A percentile compares a stretch with the other conserved stretches of the same genome.
Evolutionary conservation across 2,113 vertebrate species (phyloP).

Genomic region (Myrmecobius fasciatus): DNA sequence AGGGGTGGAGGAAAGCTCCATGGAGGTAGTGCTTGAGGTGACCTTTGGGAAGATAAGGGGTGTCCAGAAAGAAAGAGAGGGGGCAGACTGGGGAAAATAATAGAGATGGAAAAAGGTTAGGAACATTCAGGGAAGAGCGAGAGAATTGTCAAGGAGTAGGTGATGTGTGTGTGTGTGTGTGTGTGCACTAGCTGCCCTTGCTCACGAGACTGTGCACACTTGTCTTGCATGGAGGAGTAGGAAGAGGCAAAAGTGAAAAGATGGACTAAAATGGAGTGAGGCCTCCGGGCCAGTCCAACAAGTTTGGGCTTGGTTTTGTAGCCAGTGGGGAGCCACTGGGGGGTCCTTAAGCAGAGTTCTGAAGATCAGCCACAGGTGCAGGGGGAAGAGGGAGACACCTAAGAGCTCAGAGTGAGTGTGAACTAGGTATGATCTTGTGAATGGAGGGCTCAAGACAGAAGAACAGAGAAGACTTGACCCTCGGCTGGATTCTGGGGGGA

Average conservation of each 20-base stretch:
- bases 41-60: neutral
- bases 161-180: no score
- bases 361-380: neutral
- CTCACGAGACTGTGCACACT: no score
- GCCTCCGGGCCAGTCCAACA: neutral
- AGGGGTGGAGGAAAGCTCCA: neutral
- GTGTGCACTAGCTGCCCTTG: neutral
- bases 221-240: no score
- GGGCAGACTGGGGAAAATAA: neutral
- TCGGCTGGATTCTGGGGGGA: neutral
- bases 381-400: neutral
- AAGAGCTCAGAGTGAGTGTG: neutral
- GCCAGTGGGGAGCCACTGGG: neutral
- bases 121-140: neutral
- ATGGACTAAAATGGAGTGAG: no score
- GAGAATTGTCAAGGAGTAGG: neutral
- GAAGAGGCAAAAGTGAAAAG: neutral
- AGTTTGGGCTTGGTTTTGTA: neutral
- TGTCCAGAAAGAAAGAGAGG: neutral
- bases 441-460: no score
- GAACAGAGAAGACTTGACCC: neutral
- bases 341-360: neutral
- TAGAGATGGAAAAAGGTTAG: neutral
- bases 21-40: neutral
- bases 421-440: neutral